A percentile compares a stretch with the other conserved stretches of the same genome.
Evolutionary conservation across 2,888 invertebrate genomes (phyloP).

Genomic region (Plemyria rubiginata): DNA sequence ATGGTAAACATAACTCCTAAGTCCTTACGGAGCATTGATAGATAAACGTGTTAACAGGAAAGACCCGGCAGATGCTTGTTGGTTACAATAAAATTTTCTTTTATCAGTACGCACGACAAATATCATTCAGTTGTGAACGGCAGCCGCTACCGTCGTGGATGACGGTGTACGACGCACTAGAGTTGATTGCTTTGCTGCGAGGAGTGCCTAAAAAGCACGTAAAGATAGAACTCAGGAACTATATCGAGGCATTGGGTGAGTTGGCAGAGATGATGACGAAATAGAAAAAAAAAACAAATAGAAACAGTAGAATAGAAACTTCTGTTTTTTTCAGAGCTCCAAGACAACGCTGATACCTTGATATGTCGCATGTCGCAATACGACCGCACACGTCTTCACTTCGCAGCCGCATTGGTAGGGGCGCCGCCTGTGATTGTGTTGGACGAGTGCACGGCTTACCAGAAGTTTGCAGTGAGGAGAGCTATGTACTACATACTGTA

Average conservation of each 20-base stretch:
- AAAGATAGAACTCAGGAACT: constrained; percentile 51
- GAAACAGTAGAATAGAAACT: neutral
- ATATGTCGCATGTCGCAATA: constrained; percentile 41
- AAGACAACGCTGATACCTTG: constrained; percentile 34
- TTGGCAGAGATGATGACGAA: neutral
- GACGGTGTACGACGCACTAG: constrained; percentile 60
- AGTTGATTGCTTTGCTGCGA: constrained; percentile 62
- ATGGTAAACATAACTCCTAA: constrained; percentile 52
- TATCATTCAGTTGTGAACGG: constrained; percentile 56
- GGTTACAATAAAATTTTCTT: neutral
- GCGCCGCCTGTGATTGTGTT: constrained; percentile 67
- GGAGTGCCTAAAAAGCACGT: constrained; percentile 59
- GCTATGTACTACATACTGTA: constrained; percentile 69
- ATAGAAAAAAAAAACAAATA: neutral
- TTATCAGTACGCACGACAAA: constrained; percentile 61
- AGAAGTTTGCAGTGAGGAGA: constrained; percentile 59
- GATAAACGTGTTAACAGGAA: neutral
- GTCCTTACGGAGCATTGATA: neutral
- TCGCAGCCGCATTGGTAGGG: constrained; percentile 67
- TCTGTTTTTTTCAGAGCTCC: constrained; percentile 46
- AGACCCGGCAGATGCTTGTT: too few relatives aligned
- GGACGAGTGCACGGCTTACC: constrained; percentile 71
- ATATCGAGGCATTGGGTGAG: constrained; percentile 65
- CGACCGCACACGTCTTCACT: constrained; percentile 54
- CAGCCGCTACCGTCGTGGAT: constrained; percentile 67